These are phyloP conservation scores for Drosophila vallismaia DNA, from an alignment of 2,888 invertebrate genomes.

Conservation along the genomic window DNA sequence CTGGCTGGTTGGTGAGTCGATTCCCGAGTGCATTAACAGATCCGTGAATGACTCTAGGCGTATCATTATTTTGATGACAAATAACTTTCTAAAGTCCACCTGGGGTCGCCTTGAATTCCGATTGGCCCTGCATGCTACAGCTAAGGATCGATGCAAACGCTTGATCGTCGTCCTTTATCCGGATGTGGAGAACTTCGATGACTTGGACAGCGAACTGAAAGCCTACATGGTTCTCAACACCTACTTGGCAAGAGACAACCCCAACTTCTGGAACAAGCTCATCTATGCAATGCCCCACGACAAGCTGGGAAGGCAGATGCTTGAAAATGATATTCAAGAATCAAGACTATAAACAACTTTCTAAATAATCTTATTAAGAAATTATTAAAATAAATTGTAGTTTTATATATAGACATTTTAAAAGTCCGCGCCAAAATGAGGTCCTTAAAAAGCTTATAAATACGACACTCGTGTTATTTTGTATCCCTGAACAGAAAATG, in stretches of 20 bases:
- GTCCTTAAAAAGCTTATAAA: background rate
- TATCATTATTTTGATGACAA: slow-evolving; percentile 40
- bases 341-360: background rate
- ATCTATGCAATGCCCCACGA: slow-evolving; percentile 43
- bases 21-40: slow-evolving; percentile 36
- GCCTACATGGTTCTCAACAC: slow-evolving; percentile 40
- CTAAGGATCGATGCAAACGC: slow-evolving; percentile 34
- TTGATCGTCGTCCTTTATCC: slow-evolving; percentile 46
- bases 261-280: slow-evolving; percentile 45
- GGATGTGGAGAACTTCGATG: slow-evolving; percentile 26
- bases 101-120: slow-evolving; percentile 50
- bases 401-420: background rate
- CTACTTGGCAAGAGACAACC: slow-evolving; percentile 31
- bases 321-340: background rate
- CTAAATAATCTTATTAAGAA: background rate
- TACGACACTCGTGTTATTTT: background rate
- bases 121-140: slow-evolving; percentile 34
- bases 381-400: too few relatives aligned
- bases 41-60: slow-evolving; percentile 39
- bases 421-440: background rate
- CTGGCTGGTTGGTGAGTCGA: slow-evolving; percentile 42
- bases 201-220: slow-evolving; percentile 37
- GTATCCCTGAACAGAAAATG: background rate
- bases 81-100: slow-evolving; percentile 31
- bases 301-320: background rate